Percentiles rank a stretch among this genome's conserved stretches.
phyloP scores from a whole-genome alignment of 2,888 invertebrate species.

The Plebejus argus region DNA sequence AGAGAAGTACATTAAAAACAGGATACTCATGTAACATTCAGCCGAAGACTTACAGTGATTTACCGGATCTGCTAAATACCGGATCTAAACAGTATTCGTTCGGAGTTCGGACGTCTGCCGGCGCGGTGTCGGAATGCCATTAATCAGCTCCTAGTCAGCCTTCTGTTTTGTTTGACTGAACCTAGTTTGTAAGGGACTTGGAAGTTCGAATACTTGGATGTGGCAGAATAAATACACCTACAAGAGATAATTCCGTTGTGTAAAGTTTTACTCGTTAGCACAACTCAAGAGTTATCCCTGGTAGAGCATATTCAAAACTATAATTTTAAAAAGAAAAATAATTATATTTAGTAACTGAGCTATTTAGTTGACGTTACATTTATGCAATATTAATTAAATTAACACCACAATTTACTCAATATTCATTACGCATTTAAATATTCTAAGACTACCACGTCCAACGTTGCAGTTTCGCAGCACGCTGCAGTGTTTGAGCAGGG shows the following conservation, averaged over 20 bases:
- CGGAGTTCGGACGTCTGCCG: constrained; percentile 45
- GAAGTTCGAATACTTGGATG: constrained; percentile 1
- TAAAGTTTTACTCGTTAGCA: neutral
- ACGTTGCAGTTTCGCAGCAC: constrained; percentile 36
- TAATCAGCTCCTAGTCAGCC: constrained; percentile 67
- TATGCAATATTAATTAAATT: too few species aligned
- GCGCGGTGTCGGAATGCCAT: constrained; percentile 62
- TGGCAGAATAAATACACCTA: neutral
- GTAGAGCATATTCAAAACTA: neutral
- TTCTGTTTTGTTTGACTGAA: constrained; percentile 65
- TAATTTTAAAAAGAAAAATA: neutral
- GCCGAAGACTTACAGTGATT: constrained; percentile 38
- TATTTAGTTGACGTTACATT: too few species aligned
- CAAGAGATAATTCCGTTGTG: neutral
- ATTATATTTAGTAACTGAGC: neutral
- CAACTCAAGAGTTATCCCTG: too few species aligned
- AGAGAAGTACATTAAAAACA: too few species aligned
- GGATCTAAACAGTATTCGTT: constrained; percentile 67
- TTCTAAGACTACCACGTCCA: constrained; percentile 14
- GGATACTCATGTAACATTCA: neutral
- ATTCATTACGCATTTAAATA: neutral
- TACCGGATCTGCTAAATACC: constrained; percentile 52
- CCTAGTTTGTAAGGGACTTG: constrained; percentile 40
- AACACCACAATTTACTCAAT: neutral
- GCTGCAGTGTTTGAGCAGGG: constrained; percentile 63